phyloP scores from a whole-genome alignment of 2,888 invertebrate genomes.

The Ganaspis brasiliensis region DNA sequence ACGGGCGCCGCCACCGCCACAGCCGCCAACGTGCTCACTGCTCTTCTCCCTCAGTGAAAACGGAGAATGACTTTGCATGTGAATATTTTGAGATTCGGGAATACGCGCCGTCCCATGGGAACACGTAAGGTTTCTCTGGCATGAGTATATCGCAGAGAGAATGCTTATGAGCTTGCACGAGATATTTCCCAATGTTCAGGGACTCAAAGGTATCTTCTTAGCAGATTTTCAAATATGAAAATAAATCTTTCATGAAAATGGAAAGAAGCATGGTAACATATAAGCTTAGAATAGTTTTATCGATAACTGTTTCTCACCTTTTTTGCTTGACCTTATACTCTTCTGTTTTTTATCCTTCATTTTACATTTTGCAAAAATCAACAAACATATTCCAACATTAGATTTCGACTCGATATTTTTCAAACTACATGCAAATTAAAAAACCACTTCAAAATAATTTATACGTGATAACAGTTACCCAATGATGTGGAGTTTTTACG shows the following conservation, averaged over 20 bases:
- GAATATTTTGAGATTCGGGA: conserved; percentile 79
- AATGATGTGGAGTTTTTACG: no score
- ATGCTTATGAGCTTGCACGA: conserved; percentile 26
- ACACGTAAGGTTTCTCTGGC: conserved; percentile 48
- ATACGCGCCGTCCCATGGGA: conserved; percentile 72
- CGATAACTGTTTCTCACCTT: no score
- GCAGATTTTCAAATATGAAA: conserved; percentile 1
- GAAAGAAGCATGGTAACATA: neutral
- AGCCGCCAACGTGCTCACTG: conserved; percentile 48
- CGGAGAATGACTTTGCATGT: conserved; percentile 71
- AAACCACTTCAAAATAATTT: no score
- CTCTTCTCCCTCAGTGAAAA: conserved; percentile 54
- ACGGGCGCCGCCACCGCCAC: conserved; percentile 67
- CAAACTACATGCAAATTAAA: no score
- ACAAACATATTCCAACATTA: no score
- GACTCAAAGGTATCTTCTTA: conserved; percentile 4
- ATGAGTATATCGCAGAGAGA: conserved; percentile 31
- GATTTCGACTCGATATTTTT: no score
- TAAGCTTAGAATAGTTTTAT: neutral
- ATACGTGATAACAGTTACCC: no score
- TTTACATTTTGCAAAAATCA: no score
- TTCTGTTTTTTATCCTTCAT: no score
- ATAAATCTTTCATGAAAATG: neutral
- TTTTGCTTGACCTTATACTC: no score
- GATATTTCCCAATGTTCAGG: conserved; percentile 28